phyloP scores from a whole-genome alignment of 2,888 invertebrate species.

The Coelogynopora nodosa region DNA sequence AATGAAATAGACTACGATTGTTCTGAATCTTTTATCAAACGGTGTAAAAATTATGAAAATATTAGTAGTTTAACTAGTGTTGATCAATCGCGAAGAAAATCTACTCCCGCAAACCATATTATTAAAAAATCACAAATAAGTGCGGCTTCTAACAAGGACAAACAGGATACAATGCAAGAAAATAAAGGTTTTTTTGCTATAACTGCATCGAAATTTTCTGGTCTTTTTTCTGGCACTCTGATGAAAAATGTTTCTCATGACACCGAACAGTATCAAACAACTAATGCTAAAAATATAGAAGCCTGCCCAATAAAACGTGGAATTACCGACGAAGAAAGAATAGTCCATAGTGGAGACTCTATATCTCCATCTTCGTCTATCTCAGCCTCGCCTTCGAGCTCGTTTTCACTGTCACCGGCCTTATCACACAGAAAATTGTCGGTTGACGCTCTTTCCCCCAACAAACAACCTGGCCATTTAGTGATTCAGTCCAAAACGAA shows the following conservation, averaged over 20 bases:
- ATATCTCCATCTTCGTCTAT: background rate
- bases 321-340: background rate
- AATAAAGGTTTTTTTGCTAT: background rate
- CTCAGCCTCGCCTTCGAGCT: conserved; percentile 1
- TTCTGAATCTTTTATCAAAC: conserved; percentile 1
- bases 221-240: background rate
- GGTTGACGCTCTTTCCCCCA: background rate
- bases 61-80: background rate
- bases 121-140: background rate
- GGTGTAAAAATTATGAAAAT: conserved; percentile 17
- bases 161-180: background rate
- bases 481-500: background rate
- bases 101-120: background rate
- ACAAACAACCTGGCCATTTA: background rate
- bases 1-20: background rate
- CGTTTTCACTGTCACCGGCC: background rate
- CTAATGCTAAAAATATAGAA: background rate
- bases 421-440: background rate
- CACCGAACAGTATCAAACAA: background rate
- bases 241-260: background rate
- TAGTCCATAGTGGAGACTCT: background rate
- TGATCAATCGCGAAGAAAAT: background rate
- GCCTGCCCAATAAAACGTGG: background rate
- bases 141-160: background rate
- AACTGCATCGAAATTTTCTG: background rate